Conservation (phyloP, 2,113 vertebrate genomes). For the Antigone vipio region DNA sequence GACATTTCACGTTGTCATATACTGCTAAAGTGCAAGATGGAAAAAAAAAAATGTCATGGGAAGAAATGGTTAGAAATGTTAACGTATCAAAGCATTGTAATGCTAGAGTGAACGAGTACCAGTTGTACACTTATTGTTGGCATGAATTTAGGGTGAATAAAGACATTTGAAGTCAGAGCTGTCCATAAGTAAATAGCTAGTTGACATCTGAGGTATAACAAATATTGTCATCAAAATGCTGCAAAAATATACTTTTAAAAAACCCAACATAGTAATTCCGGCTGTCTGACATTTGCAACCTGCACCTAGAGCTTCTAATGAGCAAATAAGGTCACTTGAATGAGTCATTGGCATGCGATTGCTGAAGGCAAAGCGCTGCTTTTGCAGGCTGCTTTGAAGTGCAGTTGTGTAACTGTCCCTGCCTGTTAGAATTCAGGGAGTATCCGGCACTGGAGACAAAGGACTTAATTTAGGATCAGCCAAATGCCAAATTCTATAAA, state of each 20-base stretch:
- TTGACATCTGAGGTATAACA: background rate
- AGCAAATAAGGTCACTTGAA: slow-evolving; percentile 71
- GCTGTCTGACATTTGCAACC: slow-evolving; percentile 67
- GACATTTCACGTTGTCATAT: background rate
- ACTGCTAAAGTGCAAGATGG: background rate
- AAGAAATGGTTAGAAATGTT: background rate
- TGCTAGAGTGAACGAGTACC: background rate
- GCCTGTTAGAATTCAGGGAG: slow-evolving; percentile 28
- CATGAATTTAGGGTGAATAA: background rate
- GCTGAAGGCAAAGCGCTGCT: slow-evolving; percentile 61
- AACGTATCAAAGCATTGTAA: background rate
- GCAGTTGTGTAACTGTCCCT: slow-evolving; percentile 60
- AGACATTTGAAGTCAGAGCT: background rate
- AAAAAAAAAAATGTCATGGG: background rate
- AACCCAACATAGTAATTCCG: slow-evolving; percentile 12
- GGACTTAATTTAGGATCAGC: slow-evolving; percentile 53
- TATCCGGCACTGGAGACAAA: slow-evolving; percentile 47
- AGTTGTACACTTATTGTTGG: background rate
- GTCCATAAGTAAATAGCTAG: slow-evolving; percentile 7
- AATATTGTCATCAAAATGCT: slow-evolving; percentile 56
- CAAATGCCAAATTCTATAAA: slow-evolving; percentile 43
- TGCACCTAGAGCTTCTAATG: slow-evolving; percentile 68
- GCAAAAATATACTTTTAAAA: slow-evolving; percentile 29
- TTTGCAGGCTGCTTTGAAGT: slow-evolving; percentile 65
- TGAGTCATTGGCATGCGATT: slow-evolving; percentile 48